These are phyloP conservation scores for Anagrus nilaparvatae DNA, from an alignment of 1,140 invertebrate genomes.

Conservation along the genomic window DNA sequence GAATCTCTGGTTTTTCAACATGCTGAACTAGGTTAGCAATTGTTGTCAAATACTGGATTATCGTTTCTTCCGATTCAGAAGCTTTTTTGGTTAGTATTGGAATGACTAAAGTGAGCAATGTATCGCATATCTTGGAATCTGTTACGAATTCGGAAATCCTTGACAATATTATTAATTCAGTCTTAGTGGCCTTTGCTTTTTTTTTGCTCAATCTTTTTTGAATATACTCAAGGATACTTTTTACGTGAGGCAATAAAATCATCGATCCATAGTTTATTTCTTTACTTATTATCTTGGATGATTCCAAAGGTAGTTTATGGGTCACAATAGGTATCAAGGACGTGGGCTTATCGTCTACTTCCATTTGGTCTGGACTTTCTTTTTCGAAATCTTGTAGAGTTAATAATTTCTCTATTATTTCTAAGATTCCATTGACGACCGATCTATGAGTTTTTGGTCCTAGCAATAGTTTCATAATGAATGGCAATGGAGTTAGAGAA, in stretches of 20 bases:
- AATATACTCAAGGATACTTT: conserved; percentile 60
- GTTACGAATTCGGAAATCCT: conserved; percentile 63
- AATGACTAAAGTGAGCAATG: conserved; percentile 57
- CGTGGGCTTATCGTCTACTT: conserved; percentile 23
- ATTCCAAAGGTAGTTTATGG: conserved; percentile 22
- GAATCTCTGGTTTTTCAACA: conserved; percentile 51
- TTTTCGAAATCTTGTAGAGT: conserved; percentile 52
- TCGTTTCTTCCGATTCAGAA: conserved; percentile 46
- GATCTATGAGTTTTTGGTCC: conserved; percentile 52
- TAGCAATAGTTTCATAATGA: conserved; percentile 58
- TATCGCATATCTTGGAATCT: conserved; percentile 54
- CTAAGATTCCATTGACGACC: conserved; percentile 62
- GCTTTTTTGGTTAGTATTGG: conserved; percentile 63
- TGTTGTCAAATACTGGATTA: conserved; percentile 56
- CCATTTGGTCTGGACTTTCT: conserved; percentile 31
- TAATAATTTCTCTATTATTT: conserved; percentile 71
- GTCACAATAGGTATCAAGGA: conserved; percentile 20
- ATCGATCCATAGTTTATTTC: conserved; percentile 61
- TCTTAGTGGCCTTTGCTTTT: conserved; percentile 49
- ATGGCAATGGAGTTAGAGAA: conserved; percentile 45
- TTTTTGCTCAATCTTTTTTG: conserved; percentile 51
- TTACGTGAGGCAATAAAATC: conserved; percentile 63
- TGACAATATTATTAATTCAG: conserved; percentile 70
- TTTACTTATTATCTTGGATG: conserved; percentile 15
- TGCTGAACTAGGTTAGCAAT: conserved; percentile 63